Conservation (phyloP, 2,888 invertebrate species). For the Drosophila monieri region DNA sequence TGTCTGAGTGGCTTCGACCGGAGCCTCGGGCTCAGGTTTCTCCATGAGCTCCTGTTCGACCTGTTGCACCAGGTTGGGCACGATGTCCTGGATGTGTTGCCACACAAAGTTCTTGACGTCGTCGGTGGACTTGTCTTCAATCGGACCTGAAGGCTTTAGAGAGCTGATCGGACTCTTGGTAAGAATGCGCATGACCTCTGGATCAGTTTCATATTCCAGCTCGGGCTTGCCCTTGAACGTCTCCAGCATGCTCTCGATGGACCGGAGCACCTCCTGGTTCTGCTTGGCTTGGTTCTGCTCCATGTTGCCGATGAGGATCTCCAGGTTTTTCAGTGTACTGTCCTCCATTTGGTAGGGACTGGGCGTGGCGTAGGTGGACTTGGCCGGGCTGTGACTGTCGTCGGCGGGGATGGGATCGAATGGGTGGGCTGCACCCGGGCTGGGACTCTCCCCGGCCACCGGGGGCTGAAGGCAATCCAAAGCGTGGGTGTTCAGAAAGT, state of each 20-base stretch:
- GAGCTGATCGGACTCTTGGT: slow-evolving; percentile 83
- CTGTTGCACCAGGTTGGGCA: slow-evolving; percentile 83
- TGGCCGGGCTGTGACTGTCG: slow-evolving; percentile 64
- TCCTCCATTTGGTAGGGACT: slow-evolving; percentile 72
- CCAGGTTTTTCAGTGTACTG: slow-evolving; percentile 83
- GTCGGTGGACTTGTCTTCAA: slow-evolving; percentile 54
- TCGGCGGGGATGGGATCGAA: slow-evolving; percentile 56
- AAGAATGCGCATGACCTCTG: slow-evolving; percentile 80
- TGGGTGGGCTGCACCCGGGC: slow-evolving; percentile 54
- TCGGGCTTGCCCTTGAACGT: slow-evolving; percentile 73
- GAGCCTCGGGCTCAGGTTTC: slow-evolving; percentile 38
- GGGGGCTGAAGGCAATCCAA: slow-evolving; percentile 77
- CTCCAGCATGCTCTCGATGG: slow-evolving; percentile 81
- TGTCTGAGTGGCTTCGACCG: slow-evolving; percentile 15
- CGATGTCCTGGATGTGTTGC: slow-evolving; percentile 84
- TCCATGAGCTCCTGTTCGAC: slow-evolving; percentile 82
- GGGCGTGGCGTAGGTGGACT: slow-evolving; percentile 66
- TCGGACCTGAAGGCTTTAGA: slow-evolving; percentile 42
- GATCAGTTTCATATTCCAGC: slow-evolving; percentile 72
- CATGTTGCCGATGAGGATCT: slow-evolving; percentile 84
- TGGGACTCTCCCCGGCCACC: slow-evolving; percentile 44
- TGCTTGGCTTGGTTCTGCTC: slow-evolving; percentile 83
- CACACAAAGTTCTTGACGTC: slow-evolving; percentile 83
- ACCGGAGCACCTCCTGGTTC: slow-evolving; percentile 79
- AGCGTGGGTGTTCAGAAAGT: slow-evolving; percentile 82